These are phyloP conservation scores for Epizoanthus rinbou DNA, from an alignment of 92 coral and sea anemone genomes.

Conservation along the genomic window DNA sequence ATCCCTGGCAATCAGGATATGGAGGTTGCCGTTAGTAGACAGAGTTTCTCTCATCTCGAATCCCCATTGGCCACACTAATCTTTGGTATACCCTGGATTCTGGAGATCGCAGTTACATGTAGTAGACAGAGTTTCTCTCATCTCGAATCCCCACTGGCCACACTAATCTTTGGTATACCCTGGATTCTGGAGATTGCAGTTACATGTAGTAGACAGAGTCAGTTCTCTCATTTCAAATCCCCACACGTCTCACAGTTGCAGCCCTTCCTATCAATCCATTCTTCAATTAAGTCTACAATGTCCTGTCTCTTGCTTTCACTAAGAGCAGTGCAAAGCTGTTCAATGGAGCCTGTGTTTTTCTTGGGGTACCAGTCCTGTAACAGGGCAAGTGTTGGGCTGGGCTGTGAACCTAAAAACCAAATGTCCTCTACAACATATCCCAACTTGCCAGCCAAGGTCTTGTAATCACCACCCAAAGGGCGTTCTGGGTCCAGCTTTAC, in stretches of 20 bases:
- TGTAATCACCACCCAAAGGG: neutral
- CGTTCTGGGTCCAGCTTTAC: conserved; percentile 7
- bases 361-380: neutral
- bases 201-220: too few relatives aligned
- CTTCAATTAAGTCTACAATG: conserved; percentile 11
- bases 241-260: conserved; percentile 15
- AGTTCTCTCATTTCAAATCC: too few relatives aligned
- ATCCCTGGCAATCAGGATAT: too few relatives aligned
- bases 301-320: neutral
- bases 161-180: too few relatives aligned
- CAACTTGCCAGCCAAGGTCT: conserved; percentile 3
- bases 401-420: neutral
- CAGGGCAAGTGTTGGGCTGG: neutral
- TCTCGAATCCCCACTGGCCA: too few relatives aligned
- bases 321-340: conserved; percentile 9
- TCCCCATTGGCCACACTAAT: too few relatives aligned
- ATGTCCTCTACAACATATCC: neutral
- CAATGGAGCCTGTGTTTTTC: conserved; percentile 1
- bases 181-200: too few relatives aligned
- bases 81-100: too few relatives aligned
- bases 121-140: too few relatives aligned
- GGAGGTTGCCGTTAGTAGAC: too few relatives aligned
- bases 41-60: too few relatives aligned
- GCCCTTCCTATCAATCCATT: conserved; percentile 1
- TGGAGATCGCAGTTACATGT: too few relatives aligned